Evolutionary conservation across 2,113 vertebrate species (phyloP).

Genomic region (Semnornis frantzii): DNA sequence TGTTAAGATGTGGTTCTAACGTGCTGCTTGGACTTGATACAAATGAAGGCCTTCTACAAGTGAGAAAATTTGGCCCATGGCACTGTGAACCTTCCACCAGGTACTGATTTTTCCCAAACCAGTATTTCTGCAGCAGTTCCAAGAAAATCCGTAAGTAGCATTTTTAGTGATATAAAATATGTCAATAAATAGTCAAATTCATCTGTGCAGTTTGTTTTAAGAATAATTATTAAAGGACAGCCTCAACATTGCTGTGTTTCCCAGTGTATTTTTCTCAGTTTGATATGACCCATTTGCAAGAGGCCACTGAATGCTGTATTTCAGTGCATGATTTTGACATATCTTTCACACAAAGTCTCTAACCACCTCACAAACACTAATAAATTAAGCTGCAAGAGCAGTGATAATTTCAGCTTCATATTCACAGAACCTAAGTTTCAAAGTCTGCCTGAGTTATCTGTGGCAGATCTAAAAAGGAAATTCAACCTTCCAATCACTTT

Average conservation of each 20-base stretch:
- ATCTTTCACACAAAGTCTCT: not conserved
- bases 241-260: not conserved
- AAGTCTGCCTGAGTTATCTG: not conserved
- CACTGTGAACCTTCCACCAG: not conserved
- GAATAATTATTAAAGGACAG: not conserved
- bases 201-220: not conserved
- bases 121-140: not conserved
- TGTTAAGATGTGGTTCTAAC: not conserved
- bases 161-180: not conserved
- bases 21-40: not conserved
- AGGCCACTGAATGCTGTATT: not conserved
- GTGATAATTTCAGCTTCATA: not conserved
- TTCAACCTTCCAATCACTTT: not conserved
- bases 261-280: not conserved
- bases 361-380: conserved; percentile 14
- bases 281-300: not conserved
- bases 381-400: not conserved
- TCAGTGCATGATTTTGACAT: not conserved
- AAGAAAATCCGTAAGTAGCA: not conserved
- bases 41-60: not conserved
- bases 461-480: conserved; percentile 19
- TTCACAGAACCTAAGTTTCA: not conserved
- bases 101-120: not conserved
- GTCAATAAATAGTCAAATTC: not conserved
- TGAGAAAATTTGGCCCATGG: not conserved